Percentiles rank a stretch among this genome's conserved stretches.
phyloP scores from a whole-genome alignment of 2,797 vertebrate genomes.

The Masticophis lateralis region DNA sequence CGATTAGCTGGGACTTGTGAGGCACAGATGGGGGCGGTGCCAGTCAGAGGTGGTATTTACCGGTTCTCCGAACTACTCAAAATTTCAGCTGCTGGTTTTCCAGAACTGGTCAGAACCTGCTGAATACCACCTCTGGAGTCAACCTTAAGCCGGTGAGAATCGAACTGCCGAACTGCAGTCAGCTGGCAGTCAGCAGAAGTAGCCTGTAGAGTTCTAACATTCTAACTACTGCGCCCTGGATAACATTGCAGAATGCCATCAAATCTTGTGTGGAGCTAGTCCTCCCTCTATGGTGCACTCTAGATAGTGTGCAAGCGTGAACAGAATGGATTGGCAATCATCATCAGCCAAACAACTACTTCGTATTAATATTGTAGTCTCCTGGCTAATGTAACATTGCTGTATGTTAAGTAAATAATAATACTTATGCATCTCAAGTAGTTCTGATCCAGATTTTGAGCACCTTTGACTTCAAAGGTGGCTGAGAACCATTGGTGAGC shows the following conservation, averaged over 20 bases:
- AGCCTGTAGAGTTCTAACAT: too few relatives aligned
- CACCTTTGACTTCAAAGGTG: not conserved
- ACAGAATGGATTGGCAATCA: not conserved
- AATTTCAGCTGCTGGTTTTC: too few relatives aligned
- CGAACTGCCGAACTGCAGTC: too few relatives aligned
- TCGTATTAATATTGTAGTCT: not conserved
- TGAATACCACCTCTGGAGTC: too few relatives aligned
- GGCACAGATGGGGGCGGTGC: too few relatives aligned
- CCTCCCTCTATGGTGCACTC: not conserved
- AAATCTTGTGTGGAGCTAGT: not conserved
- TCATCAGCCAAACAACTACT: not conserved
- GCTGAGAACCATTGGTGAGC: not conserved
- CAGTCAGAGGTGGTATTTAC: too few relatives aligned
- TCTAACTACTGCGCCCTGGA: too few relatives aligned
- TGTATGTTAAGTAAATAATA: not conserved
- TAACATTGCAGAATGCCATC: not conserved
- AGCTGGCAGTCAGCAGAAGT: too few relatives aligned
- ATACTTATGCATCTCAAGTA: not conserved
- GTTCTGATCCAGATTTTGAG: not conserved
- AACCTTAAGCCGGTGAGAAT: too few relatives aligned
- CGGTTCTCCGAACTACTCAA: too few relatives aligned
- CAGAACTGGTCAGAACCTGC: too few relatives aligned
- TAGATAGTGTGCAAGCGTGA: not conserved
- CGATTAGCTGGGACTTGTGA: too few relatives aligned
- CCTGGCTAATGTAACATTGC: not conserved